Evolutionary conservation across 2,797 vertebrate genomes (phyloP), one percentile per base, ranked within the genome.

Genomic region (Bradypodion ventrale): DNA sequence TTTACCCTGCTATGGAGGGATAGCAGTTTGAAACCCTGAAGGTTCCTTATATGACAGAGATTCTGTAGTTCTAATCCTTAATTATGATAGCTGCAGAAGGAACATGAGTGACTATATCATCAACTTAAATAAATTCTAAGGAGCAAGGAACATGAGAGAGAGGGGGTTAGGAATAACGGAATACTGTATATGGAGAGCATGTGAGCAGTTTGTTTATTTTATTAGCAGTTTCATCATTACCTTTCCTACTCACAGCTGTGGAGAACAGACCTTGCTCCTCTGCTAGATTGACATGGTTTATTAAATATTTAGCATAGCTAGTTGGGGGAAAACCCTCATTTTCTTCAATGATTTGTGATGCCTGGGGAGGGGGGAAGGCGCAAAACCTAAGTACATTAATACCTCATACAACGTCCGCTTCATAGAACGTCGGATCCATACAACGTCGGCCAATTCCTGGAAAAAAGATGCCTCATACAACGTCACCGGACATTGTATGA

Each of bases 241-340:
- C 56, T 15, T 29, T 79, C 83, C 77, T 49, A 7, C 81, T 44
- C 25, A 9, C 69, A 56, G 62, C 83, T 2, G 0, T 1, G 81
- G 68, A 72, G 7, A 49, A 63, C 75, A 75, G 81, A 74, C 69
- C 5, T 37, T 90, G 63, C 21, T 63, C 29, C 25, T 87, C 46
- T 35, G 70, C 88, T 78, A 32, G 85, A 1, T 66, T 68, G 1
- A 87, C 90, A 65, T 69, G 69, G 25, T 86, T 89, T 87, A 78
- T 90, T n/a, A 91, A 89, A 86, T 91, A 91, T 89, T 93, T 52
- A 86, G 80, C 40, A 5, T 25, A 32, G 16, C 13, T 89, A 19
- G 13, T 91, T 66, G n/a, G n/a, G n/a, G 52, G 21, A 89, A 87
- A 16, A 49, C 7, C 46, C 46, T 13, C 46, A 88, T 32, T 27